Evolutionary conservation across 2,113 vertebrate genomes (phyloP).

Genomic region (Phaethon lepturus): DNA sequence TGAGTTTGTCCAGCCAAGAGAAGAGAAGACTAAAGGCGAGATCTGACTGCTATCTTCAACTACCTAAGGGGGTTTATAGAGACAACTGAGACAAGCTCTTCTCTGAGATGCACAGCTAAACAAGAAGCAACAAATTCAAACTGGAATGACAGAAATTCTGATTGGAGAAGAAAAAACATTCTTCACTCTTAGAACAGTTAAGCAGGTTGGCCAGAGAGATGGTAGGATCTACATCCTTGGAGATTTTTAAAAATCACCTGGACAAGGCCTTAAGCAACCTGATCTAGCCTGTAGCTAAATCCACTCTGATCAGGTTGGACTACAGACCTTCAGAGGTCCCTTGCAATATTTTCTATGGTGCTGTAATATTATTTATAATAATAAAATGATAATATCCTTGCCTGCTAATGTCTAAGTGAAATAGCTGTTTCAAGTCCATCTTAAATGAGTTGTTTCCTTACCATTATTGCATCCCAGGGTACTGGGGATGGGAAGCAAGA

Average conservation of each 20-base stretch:
- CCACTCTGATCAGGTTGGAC: neutral
- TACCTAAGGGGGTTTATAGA: neutral
- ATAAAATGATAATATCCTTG: neutral
- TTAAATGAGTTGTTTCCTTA: neutral
- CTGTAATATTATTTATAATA: neutral
- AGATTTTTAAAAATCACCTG: neutral
- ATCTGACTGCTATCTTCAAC: neutral
- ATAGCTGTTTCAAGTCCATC: neutral
- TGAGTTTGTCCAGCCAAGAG: neutral
- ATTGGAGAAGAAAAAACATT: neutral
- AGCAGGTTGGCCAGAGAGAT: neutral
- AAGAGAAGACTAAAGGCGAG: neutral
- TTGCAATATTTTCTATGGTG: neutral
- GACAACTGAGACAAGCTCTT: neutral
- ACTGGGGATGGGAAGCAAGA: neutral
- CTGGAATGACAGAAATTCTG: neutral
- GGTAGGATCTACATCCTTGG: neutral
- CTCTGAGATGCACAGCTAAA: neutral
- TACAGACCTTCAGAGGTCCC: neutral
- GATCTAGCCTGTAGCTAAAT: neutral
- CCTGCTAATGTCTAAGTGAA: neutral
- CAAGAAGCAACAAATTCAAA: neutral
- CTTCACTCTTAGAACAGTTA: neutral
- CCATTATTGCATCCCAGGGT: neutral
- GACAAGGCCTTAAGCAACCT: neutral